A percentile compares a stretch with the other conserved stretches of the same genome.
phyloP scores from a whole-genome alignment of 2,113 vertebrate species.

The Nothobranchius kuhntae region DNA sequence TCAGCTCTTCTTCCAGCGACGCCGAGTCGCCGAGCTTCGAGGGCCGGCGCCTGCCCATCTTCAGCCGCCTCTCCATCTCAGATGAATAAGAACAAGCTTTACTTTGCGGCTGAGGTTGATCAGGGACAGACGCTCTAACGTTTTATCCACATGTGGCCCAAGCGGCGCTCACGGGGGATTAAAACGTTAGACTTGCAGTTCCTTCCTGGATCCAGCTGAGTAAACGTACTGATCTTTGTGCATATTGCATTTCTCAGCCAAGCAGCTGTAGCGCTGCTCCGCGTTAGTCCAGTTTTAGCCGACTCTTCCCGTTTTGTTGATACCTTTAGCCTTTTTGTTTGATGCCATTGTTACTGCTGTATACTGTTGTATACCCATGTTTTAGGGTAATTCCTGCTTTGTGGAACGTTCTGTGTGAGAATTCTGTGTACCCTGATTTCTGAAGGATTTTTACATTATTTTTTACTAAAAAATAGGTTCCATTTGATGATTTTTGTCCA shows the following conservation, averaged over 20 bases:
- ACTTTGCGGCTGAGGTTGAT: slow-evolving; percentile 27
- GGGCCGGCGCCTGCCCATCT: slow-evolving; percentile 79
- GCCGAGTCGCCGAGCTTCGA: slow-evolving; percentile 77
- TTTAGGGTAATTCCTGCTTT: slow-evolving; percentile 41
- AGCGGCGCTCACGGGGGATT: background rate
- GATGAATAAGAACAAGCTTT: slow-evolving; percentile 67
- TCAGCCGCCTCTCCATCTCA: slow-evolving; percentile 81
- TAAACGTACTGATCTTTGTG: slow-evolving; percentile 65
- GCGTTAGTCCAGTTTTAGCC: slow-evolving; percentile 68
- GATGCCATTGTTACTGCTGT: slow-evolving; percentile 63
- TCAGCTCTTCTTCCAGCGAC: slow-evolving; percentile 77
- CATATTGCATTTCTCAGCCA: slow-evolving; percentile 79
- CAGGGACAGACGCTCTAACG: background rate
- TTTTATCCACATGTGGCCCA: background rate
- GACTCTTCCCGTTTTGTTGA: slow-evolving; percentile 25
- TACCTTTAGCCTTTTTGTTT: background rate
- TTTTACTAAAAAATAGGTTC: background rate
- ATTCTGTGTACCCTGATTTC: slow-evolving; percentile 35
- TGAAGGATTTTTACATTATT: slow-evolving; percentile 15
- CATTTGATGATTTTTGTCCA: too few species aligned
- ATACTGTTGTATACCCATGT: slow-evolving; percentile 82
- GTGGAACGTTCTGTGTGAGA: slow-evolving; percentile 60
- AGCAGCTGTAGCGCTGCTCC: slow-evolving; percentile 70
- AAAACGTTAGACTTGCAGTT: slow-evolving; percentile 7
- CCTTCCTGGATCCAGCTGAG: slow-evolving; percentile 23